Conservation (phyloP, 2,888 invertebrate species). For the Hipparchia sbordonii region DNA sequence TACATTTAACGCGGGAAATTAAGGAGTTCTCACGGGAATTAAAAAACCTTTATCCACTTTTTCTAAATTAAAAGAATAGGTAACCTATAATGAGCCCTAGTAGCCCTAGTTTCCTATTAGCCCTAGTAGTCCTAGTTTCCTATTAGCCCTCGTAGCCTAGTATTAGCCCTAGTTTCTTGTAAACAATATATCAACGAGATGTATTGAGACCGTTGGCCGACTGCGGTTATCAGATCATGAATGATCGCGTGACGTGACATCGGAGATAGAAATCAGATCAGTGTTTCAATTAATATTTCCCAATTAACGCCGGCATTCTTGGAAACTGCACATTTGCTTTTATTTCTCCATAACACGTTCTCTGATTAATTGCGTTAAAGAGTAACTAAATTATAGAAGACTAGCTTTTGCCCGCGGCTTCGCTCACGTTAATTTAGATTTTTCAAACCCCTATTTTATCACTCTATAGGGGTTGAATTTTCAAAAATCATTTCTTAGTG, state of each 20-base stretch:
- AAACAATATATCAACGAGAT: conserved; percentile 29
- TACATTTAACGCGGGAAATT: too few relatives aligned
- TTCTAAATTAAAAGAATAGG: too few relatives aligned
- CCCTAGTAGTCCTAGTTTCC: too few relatives aligned
- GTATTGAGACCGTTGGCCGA: conserved; percentile 33
- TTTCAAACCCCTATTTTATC: too few relatives aligned
- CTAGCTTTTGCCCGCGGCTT: too few relatives aligned
- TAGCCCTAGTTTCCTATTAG: too few relatives aligned
- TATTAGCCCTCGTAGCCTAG: background rate
- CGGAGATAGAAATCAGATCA: conserved; percentile 45
- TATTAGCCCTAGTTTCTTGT: conserved; percentile 27
- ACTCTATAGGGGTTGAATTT: too few relatives aligned
- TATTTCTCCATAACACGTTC: conserved; percentile 14
- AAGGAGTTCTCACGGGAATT: too few relatives aligned
- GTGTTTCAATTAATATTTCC: conserved; percentile 40
- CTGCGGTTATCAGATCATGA: conserved; percentile 51
- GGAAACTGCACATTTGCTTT: conserved; percentile 12
- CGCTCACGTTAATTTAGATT: too few relatives aligned
- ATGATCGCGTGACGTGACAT: conserved; percentile 46
- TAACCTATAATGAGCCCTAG: too few relatives aligned
- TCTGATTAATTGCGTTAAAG: background rate
- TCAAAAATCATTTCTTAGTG: too few relatives aligned
- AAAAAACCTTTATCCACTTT: too few relatives aligned
- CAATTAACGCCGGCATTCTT: conserved; percentile 38
- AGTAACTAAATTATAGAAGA: background rate